A percentile compares a stretch with the other conserved stretches of the same genome.
These are phyloP conservation scores for Pseudochirops corinnae DNA, from an alignment of 2,797 vertebrate species.

Conservation along the genomic window DNA sequence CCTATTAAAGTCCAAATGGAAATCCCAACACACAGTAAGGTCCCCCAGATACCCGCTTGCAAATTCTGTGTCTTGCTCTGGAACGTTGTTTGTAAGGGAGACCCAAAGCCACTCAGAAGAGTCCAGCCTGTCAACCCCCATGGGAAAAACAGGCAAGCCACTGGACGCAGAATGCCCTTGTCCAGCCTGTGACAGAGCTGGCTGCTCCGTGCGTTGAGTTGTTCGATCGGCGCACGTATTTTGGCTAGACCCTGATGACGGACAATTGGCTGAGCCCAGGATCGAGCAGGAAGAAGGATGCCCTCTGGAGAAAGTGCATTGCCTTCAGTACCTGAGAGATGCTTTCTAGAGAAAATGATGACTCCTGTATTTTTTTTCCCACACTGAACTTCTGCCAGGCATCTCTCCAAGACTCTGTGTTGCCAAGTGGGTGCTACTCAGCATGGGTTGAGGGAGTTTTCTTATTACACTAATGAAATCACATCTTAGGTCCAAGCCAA, in stretches of 20 bases:
- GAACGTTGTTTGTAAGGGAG: not conserved
- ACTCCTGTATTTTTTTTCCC: not conserved
- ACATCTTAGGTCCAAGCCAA: not conserved
- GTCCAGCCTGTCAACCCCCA: not conserved
- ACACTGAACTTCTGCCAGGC: not conserved
- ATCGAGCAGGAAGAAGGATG: not conserved
- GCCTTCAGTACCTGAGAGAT: not conserved
- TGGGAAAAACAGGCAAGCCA: too few relatives aligned
- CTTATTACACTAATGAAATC: not conserved
- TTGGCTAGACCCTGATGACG: not conserved
- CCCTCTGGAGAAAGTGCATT: not conserved
- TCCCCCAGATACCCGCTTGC: not conserved
- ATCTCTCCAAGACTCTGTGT: not conserved
- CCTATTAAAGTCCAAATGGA: not conserved
- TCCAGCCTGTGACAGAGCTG: not conserved
- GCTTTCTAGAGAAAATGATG: not conserved
- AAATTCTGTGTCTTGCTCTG: not conserved
- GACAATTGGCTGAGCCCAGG: not conserved
- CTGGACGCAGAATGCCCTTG: not conserved
- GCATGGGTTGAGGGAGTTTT: not conserved
- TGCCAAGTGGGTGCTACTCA: not conserved
- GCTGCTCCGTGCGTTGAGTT: not conserved
- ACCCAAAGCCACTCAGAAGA: not conserved
- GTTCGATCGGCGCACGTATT: not conserved
- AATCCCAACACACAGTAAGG: not conserved